Evolutionary conservation across 2,113 vertebrate species (phyloP), one percentile per base, ranked within the genome.

Genomic region (Neodontobutis hainanensis): DNA sequence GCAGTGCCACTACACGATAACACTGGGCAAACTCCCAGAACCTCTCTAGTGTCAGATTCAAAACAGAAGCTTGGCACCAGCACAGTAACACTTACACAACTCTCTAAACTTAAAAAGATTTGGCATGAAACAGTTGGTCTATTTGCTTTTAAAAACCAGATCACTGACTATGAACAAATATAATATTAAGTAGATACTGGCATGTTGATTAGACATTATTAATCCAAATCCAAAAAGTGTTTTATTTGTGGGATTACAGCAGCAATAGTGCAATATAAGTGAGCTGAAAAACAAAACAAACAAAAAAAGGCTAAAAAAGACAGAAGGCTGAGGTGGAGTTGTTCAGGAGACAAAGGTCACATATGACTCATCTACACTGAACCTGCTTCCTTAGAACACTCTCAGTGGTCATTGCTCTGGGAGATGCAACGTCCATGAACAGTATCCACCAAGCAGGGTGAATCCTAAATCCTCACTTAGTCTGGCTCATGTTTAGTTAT

Each of bases 341-440:
- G 45, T 70, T 38, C 3, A 3, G 65, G 51, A 68, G 72, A 73
- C 69, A 81, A 77, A 77, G 61, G 68, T 80, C 62, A 57, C 59
- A 70, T 49, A 63, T 73, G 78, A 82, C 40, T 85, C 70, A 81
- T 68, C 49, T 43, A 27, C 11, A 2, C 12, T 3, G 44, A 72
- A 73, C 52, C 58, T 8, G 50, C 49, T 44, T 57, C 65, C 53
- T 56, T 14, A 65, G 35, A 73, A 36, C 61, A 65, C 32, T 14
- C 12, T 48, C 44, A n/a, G 51, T 53, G 44, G 14, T 66, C 55
- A 52, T 70, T 55, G 38, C 11, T 42, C n/a, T 61, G 19, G 19
- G 43, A 55, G 52, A 55, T 12, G 32, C 14, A n/a, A 55, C 8
- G 38, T 4, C 34, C 52, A 55, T 38, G 50, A 8, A 52, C 27